Evolutionary conservation across 2,113 vertebrate genomes (phyloP), one percentile per base, ranked within the genome.

Genomic region (Carassius gibelio): DNA sequence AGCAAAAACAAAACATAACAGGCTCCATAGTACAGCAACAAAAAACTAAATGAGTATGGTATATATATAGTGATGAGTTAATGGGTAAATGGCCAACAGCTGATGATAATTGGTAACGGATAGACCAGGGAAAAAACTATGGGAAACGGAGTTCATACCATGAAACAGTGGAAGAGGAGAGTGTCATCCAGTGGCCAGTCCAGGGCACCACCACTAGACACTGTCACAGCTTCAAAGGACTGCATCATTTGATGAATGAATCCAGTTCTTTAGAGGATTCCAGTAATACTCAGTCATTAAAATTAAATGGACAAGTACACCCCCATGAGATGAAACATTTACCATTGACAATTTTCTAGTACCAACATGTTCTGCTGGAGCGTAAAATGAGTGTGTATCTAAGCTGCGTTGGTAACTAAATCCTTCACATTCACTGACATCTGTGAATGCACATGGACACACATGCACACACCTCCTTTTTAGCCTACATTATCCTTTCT

Each of bases 401-500:
- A 52, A 69, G 80, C 62, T 0, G 9, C 19, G 61, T 69, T 81
- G 62, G 45, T 68, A 69, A 50, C 42, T 52, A 81, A 81, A 81
- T 69, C 62, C 80, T 50, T 69, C 62, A 50, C 62, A 52, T 81
- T 64, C 38, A 42, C 57, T 81, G 79, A 38, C 61, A 34, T 81
- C 45, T 81, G 62, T 3, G 62, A 34, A 66, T 9, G 1, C 42
- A 11, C 61, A 45, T n/a, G n/a, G 36, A 30, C 21, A 81, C 38
- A 45, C 19, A 52, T 14, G 2, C 52, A 17, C 15, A 17, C 52
- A 55, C 52, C 0, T 2, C 14, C 14, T 17, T 81, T 68, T 52
- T 52, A 69, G 45, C 45, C 80, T 21, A 69, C 64, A 82, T 82
- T 82, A 82, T 55, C 80, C 80, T 45, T 69, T 69, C 15, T 69